These are phyloP conservation scores for Yponomeuta plumbellus DNA, from an alignment of 2,888 invertebrate genomes.

Conservation along the genomic window DNA sequence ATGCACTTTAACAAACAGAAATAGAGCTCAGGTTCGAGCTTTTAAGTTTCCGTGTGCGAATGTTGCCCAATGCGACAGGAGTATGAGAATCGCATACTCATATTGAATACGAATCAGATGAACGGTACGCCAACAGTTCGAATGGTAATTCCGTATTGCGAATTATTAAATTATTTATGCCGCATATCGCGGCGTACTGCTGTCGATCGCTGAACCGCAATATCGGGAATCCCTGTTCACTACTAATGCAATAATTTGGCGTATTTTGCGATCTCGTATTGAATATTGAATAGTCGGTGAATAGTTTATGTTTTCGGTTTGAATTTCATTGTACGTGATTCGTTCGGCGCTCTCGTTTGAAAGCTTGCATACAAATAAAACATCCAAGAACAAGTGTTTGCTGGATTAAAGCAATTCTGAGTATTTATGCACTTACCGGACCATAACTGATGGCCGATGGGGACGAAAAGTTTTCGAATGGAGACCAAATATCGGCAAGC, in stretches of 20 bases:
- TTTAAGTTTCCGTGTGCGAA: conserved; percentile 42
- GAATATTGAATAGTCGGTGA: conserved; percentile 74
- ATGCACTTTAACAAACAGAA: conserved; percentile 32
- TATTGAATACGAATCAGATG: conserved; percentile 72
- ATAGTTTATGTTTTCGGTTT: conserved; percentile 73
- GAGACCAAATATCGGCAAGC: too few species aligned
- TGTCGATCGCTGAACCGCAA: conserved; percentile 72
- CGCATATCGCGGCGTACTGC: conserved; percentile 66
- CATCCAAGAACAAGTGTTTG: conserved; percentile 66
- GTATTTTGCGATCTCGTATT: conserved; percentile 76
- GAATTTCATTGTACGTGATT: conserved; percentile 70
- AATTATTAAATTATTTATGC: conserved; percentile 77
- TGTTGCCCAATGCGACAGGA: conserved; percentile 70
- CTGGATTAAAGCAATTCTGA: conserved; percentile 59
- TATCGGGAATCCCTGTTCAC: conserved; percentile 75
- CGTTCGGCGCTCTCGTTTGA: conserved; percentile 57
- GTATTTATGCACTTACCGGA: too few species aligned
- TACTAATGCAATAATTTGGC: conserved; percentile 77
- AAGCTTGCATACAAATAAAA: conserved; percentile 61
- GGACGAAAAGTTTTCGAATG: too few species aligned
- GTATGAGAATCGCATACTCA: conserved; percentile 76
- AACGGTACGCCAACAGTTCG: conserved; percentile 66
- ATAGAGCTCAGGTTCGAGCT: background rate
- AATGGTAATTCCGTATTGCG: conserved; percentile 76
- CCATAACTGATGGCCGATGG: too few species aligned